These are phyloP conservation scores for Bovichtus variegatus DNA, from an alignment of 2,797 vertebrate species.

Conservation along the genomic window DNA sequence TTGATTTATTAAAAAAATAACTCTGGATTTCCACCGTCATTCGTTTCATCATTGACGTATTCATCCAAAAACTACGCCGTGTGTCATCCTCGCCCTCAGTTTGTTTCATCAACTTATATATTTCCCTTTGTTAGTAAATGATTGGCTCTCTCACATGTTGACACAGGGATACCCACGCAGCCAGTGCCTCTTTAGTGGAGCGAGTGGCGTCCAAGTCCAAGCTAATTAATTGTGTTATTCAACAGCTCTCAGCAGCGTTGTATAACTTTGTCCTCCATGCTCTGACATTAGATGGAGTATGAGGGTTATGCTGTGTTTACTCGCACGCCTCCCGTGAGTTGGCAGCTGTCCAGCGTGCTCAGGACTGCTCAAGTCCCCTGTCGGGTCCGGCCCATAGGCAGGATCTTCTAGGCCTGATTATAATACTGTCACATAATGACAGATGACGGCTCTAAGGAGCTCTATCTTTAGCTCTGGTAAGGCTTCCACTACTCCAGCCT, in stretches of 20 bases:
- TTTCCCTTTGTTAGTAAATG: not conserved
- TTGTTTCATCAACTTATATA: not conserved
- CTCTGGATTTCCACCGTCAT: not conserved
- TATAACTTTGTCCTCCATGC: slow-evolving; percentile 59
- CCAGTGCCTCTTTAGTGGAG: slow-evolving; percentile 29
- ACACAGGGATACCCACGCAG: not conserved
- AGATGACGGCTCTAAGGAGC: slow-evolving; percentile 75
- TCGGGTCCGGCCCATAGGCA: slow-evolving; percentile 68
- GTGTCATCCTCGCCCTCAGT: slow-evolving; percentile 3
- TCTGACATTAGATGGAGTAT: slow-evolving; percentile 61
- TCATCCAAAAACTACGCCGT: too few species aligned
- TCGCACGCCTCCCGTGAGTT: slow-evolving; percentile 63
- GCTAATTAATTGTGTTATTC: slow-evolving; percentile 54
- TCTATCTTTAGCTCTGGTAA: slow-evolving; percentile 82
- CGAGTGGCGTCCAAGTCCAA: slow-evolving; percentile 31
- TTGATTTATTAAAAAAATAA: too few species aligned
- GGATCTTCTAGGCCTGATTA: slow-evolving; percentile 78
- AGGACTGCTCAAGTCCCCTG: slow-evolving; percentile 63
- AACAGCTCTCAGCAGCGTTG: slow-evolving; percentile 53
- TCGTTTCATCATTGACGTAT: too few species aligned
- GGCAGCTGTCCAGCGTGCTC: slow-evolving; percentile 71
- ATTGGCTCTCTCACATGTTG: slow-evolving; percentile 28
- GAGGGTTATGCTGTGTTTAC: slow-evolving; percentile 69
- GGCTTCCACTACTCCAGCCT: slow-evolving; percentile 60
- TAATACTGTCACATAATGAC: slow-evolving; percentile 81